Percentiles rank a stretch among this genome's conserved stretches.
Conservation (phyloP, 2,888 invertebrate species). For the Spicauda simplicius region DNA sequence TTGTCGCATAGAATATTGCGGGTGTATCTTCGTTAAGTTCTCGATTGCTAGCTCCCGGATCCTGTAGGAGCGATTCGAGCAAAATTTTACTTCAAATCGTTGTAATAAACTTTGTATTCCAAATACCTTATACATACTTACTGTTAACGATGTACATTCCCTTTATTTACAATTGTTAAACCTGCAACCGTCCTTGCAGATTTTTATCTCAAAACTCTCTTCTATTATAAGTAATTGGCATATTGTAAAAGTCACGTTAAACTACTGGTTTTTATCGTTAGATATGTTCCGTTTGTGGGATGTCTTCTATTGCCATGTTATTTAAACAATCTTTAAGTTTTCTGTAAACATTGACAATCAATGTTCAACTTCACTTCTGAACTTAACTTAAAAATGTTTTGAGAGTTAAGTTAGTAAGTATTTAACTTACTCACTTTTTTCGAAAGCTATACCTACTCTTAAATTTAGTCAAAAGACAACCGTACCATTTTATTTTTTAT, state of each 20-base stretch:
- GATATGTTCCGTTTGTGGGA: neutral
- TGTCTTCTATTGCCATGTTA: too few relatives aligned
- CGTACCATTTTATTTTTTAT: too few relatives aligned
- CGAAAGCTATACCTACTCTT: too few relatives aligned
- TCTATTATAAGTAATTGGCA: conserved; percentile 30
- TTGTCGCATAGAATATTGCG: conserved; percentile 63
- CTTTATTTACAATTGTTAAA: conserved; percentile 39
- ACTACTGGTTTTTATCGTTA: neutral
- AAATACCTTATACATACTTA: conserved; percentile 17
- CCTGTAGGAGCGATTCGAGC: conserved; percentile 15
- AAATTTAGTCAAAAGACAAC: too few relatives aligned
- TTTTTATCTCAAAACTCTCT: conserved; percentile 23
- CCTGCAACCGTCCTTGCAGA: conserved; percentile 47
- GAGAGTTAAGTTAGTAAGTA: too few relatives aligned
- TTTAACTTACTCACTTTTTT: too few relatives aligned
- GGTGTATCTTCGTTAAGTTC: conserved; percentile 62
- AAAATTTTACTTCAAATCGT: conserved; percentile 14
- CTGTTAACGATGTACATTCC: conserved; percentile 32
- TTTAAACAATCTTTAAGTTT: too few relatives aligned
- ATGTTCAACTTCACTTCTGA: too few relatives aligned
- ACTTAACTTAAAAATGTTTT: too few relatives aligned
- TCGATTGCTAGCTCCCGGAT: conserved; percentile 66
- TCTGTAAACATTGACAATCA: too few relatives aligned
- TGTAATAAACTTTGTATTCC: conserved; percentile 27
- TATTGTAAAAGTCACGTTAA: conserved; percentile 25